A percentile compares a stretch with the other conserved stretches of the same genome.
phyloP scores from a whole-genome alignment of 1,140 invertebrate species.

The Arctopsyche grandis region DNA sequence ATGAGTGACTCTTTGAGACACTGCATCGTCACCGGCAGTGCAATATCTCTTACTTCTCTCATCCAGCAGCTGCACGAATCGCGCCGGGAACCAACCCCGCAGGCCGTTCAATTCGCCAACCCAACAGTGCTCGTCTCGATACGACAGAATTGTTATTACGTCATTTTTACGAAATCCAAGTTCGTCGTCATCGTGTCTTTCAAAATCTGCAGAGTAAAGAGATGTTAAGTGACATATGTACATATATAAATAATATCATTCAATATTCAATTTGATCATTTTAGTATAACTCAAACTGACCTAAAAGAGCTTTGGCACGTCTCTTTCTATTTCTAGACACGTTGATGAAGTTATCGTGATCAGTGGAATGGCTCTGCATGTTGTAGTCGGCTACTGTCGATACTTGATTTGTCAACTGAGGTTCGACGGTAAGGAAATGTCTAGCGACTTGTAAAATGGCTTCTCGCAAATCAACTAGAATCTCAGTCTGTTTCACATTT shows the following conservation, averaged over 20 bases:
- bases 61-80: constrained; percentile 96
- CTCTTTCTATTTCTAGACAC: constrained; percentile 87
- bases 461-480: constrained; percentile 95
- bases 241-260: not conserved
- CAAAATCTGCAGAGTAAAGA: constrained; percentile 82
- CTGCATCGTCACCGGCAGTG: constrained; percentile 95
- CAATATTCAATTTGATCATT: too few relatives aligned
- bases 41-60: constrained; percentile 97
- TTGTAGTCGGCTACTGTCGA: constrained; percentile 91
- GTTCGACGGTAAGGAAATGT: constrained; percentile 87
- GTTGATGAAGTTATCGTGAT: constrained; percentile 94
- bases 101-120: constrained; percentile 98
- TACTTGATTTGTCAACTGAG: constrained; percentile 77
- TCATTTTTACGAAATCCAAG: constrained; percentile 98
- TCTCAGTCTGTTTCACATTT: constrained; percentile 95
- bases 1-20: constrained; percentile 96
- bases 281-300: constrained; percentile 62
- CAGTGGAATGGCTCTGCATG: constrained; percentile 93
- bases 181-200: constrained; percentile 98
- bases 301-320: constrained; percentile 92
- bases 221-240: not conserved
- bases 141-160: constrained; percentile 96
- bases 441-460: constrained; percentile 86
- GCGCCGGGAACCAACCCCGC: constrained; percentile 98
- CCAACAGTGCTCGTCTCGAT: constrained; percentile 99